Conservation (phyloP, 1,140 invertebrate genomes). For the Scaptomyza hsui region DNA sequence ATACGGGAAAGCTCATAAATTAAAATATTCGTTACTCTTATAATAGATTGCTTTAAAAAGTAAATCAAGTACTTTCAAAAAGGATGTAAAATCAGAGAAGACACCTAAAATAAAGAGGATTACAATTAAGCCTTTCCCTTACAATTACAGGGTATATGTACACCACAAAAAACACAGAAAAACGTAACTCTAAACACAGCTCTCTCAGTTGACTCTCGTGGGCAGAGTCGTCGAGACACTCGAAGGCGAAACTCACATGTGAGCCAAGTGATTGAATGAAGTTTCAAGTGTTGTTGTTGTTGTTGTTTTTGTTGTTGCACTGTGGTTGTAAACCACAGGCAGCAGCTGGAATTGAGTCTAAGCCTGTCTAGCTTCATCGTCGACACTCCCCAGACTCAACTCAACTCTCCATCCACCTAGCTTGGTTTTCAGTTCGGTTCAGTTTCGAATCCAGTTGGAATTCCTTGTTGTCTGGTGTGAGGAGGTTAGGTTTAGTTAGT, state of each 20-base stretch:
- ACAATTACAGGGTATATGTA: slow-evolving; percentile 12
- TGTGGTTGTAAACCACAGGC: too few relatives aligned
- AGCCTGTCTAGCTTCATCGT: slow-evolving; percentile 43
- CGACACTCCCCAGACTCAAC: slow-evolving; percentile 24
- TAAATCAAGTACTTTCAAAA: too few relatives aligned
- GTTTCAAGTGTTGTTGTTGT: slow-evolving; percentile 67
- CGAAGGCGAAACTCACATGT: slow-evolving; percentile 26
- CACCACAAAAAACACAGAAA: background rate
- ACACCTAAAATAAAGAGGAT: too few relatives aligned
- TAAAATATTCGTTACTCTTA: too few relatives aligned
- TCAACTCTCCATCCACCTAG: too few relatives aligned
- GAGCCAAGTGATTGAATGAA: slow-evolving; percentile 58
- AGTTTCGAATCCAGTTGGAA: slow-evolving; percentile 54
- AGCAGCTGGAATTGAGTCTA: background rate
- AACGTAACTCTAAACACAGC: slow-evolving; percentile 6
- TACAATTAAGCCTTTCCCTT: background rate
- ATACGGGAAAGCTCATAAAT: too few relatives aligned
- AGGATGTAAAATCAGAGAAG: too few relatives aligned
- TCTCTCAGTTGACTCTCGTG: slow-evolving; percentile 5
- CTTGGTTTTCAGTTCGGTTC: slow-evolving; percentile 17
- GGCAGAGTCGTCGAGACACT: slow-evolving; percentile 14
- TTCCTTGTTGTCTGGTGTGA: slow-evolving; percentile 15
- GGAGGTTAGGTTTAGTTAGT: slow-evolving; percentile 56
- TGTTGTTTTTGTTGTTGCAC: slow-evolving; percentile 22
- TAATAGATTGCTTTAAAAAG: too few relatives aligned